phyloP scores from a whole-genome alignment of 2,888 invertebrate species.

The Himalopsyche tibetana region DNA sequence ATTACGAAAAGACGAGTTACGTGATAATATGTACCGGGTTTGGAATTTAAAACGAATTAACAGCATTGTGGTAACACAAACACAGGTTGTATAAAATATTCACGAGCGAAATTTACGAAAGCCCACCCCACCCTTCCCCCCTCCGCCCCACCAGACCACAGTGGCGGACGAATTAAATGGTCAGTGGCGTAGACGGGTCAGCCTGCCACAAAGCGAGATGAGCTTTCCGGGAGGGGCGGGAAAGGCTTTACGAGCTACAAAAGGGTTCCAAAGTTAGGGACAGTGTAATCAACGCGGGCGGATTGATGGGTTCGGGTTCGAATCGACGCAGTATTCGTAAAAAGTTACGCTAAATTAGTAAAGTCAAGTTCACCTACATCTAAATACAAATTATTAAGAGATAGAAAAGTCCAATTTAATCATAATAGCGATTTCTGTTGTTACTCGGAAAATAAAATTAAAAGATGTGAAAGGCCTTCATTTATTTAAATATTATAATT shows the following conservation, averaged over 20 bases:
- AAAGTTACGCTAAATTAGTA: not conserved
- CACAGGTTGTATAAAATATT: slow-evolving; percentile 53
- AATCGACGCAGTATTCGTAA: slow-evolving; percentile 15
- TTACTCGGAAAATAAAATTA: too few species aligned
- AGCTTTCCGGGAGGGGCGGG: not conserved
- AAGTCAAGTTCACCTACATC: not conserved
- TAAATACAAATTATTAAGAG: not conserved
- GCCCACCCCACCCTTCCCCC: not conserved
- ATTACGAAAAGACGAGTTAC: not conserved
- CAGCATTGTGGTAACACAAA: slow-evolving; percentile 44
- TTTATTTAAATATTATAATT: too few species aligned
- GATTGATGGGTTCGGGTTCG: slow-evolving; percentile 29
- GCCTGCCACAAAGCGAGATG: slow-evolving; percentile 30
- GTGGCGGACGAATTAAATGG: slow-evolving; percentile 34
- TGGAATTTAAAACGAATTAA: slow-evolving; percentile 30
- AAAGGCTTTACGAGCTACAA: slow-evolving; percentile 25
- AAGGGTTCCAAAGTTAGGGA: slow-evolving; percentile 30
- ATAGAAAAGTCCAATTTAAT: too few species aligned
- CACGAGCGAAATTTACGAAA: slow-evolving; percentile 47
- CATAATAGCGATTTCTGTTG: too few species aligned
- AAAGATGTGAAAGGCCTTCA: too few species aligned
- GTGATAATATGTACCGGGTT: slow-evolving; percentile 12
- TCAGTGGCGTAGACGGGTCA: slow-evolving; percentile 31
- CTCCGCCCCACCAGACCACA: not conserved
- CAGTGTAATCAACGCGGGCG: slow-evolving; percentile 21